Base-by-base conservation (phyloP, 2,113 vertebrate species). In the Edolisoma coerulescens region DNA sequence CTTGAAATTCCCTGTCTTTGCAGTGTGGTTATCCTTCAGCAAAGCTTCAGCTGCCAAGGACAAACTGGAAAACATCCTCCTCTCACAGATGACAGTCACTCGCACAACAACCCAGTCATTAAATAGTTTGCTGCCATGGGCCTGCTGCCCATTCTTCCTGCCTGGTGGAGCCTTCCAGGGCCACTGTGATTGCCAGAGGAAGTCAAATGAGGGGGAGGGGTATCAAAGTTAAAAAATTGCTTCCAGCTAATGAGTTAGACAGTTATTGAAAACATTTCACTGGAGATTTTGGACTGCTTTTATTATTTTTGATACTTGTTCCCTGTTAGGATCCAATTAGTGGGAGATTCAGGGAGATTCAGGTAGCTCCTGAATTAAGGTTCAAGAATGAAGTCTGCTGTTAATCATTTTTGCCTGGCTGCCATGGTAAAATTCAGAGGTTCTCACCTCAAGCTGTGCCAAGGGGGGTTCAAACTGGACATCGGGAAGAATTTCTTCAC, bases 61-160 rank as follows among this genome's bases (percentile, higher is more conserved):
- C 92, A 92, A 81, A 81, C 73, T 92, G 90, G 92, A 93, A 96
- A 94, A 90, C 92, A 94, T 93, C 90, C 88, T 95, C 60, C 76
- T 82, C 79, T 94, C 73, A 35, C 92, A 96, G 92, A 95, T 96
- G 95, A 88, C 75, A 94, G 85, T 68, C 82, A 74, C 90, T 92
- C 4, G 0, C 92, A 93, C 90, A 92, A 75, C 92, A 77, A 90
- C 63, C 63, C 47, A 56, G 92, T 84, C 95, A 93, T 90, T 84
- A 88, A 89, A 77, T 39, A 57, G 73, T 94, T 93, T 75, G 85
- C 42, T 96, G 83, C 85, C 4, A 1, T 42, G 90, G 88, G 92
- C 92, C 37, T 42, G 85, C 68, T 92, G 96, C 95, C 95, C 76
- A 13, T 67, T 79, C 83, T 68, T 84, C 83, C 88, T 95, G 95